A percentile compares a stretch with the other conserved stretches of the same genome.
phyloP scores from a whole-genome alignment of 2,888 invertebrate species.

The Flexamia atlantica region DNA sequence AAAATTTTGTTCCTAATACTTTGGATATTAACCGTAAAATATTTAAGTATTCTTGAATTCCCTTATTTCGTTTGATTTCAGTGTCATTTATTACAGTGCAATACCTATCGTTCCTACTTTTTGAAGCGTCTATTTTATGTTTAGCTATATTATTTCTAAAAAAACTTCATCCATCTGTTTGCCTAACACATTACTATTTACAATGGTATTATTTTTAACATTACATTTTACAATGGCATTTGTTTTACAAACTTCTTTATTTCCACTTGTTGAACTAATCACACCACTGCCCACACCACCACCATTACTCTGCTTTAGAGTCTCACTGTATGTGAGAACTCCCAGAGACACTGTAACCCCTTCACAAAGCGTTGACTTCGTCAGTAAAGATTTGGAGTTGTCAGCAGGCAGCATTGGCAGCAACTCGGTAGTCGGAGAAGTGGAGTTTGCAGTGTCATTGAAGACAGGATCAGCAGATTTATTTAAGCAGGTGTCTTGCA shows the following conservation, averaged over 20 bases:
- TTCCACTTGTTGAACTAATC: background rate
- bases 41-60: background rate
- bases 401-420: background rate
- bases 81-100: background rate
- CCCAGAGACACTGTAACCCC: background rate
- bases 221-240: too few relatives aligned
- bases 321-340: constrained; percentile 3
- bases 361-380: background rate
- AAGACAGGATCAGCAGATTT: background rate
- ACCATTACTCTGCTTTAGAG: constrained; percentile 23
- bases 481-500: background rate
- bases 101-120: too few relatives aligned
- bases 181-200: background rate
- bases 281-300: background rate
- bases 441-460: background rate
- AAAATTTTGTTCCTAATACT: background rate
- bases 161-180: background rate
- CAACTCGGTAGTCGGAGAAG: background rate
- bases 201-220: background rate
- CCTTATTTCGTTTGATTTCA: background rate
- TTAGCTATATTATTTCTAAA: background rate
- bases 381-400: background rate
- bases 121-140: background rate
- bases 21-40: background rate
- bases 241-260: background rate